A percentile compares a stretch with the other conserved stretches of the same genome.
Conservation (phyloP, 2,113 vertebrate species). For the Lutjanus erythropterus region DNA sequence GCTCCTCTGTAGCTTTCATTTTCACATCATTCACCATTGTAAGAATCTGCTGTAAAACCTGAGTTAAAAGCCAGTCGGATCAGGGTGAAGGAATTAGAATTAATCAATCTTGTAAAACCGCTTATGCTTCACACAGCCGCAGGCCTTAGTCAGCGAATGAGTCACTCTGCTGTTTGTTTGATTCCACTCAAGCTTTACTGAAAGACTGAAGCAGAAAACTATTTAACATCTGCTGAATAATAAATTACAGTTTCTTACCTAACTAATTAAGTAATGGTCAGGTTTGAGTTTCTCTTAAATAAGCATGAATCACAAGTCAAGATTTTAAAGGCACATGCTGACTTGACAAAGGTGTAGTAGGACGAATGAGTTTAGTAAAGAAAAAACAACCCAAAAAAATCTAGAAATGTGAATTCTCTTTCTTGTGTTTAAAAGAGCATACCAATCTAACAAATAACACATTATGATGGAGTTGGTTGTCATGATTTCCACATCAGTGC, state of each 20-base stretch:
- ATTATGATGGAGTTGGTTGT: too few relatives aligned
- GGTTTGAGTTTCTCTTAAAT: constrained; percentile 15
- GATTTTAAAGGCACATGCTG: not conserved
- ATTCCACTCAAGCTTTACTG: constrained; percentile 29
- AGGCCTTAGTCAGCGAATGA: constrained; percentile 58
- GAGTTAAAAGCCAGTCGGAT: constrained; percentile 57
- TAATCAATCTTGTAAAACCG: constrained; percentile 61
- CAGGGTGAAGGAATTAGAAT: constrained; percentile 56
- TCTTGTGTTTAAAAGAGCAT: too few relatives aligned
- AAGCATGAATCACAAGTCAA: not conserved
- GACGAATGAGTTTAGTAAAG: not conserved
- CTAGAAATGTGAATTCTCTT: too few relatives aligned
- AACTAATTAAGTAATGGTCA: constrained; percentile 57
- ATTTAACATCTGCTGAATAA: constrained; percentile 45
- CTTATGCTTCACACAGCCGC: constrained; percentile 45
- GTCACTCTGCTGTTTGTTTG: constrained; percentile 51
- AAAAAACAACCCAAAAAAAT: too few relatives aligned
- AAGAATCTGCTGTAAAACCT: constrained; percentile 38
- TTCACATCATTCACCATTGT: constrained; percentile 45
- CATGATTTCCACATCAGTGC: too few relatives aligned
- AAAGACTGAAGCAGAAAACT: constrained; percentile 33
- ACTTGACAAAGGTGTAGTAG: not conserved
- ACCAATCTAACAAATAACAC: too few relatives aligned
- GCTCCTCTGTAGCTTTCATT: constrained; percentile 39
- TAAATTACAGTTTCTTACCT: constrained; percentile 23